Conservation (phyloP, 35 echinoderm and acorn worm genomes). For the Apostichopus parvimensis region DNA sequence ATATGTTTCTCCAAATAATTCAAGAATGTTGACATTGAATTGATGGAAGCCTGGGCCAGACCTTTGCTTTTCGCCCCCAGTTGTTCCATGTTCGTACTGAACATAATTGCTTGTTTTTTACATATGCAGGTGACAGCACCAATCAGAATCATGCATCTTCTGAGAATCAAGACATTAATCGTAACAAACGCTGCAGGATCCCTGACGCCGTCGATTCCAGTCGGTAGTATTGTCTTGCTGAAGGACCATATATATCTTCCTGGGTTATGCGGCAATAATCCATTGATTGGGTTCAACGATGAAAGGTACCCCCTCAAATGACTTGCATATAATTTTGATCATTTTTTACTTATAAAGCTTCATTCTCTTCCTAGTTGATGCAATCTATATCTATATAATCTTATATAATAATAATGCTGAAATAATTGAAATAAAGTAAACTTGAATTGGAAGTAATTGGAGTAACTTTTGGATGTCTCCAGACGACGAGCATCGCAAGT, state of each 20-base stretch:
- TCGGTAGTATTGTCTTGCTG: slow-evolving; percentile 88
- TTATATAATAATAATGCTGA: no score
- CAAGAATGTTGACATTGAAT: no score
- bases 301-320: slow-evolving; percentile 55
- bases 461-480: no score
- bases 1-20: no score
- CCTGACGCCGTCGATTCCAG: slow-evolving; percentile 66
- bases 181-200: slow-evolving; percentile 92
- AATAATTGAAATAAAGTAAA: no score
- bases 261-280: slow-evolving; percentile 71
- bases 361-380: no score
- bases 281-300: slow-evolving; percentile 74
- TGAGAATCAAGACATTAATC: slow-evolving; percentile 78
- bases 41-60: no score
- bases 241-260: slow-evolving; percentile 89
- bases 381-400: no score
- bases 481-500: no score
- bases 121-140: slow-evolving; percentile 63
- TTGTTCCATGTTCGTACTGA: neutral
- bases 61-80: neutral
- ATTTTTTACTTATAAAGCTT: no score
- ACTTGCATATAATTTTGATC: no score
- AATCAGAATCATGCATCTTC: slow-evolving; percentile 77
- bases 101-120: neutral
- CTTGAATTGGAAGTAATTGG: no score